Base-by-base conservation (phyloP, 2,113 vertebrate genomes). In the Alexandromys fortis region DNA sequence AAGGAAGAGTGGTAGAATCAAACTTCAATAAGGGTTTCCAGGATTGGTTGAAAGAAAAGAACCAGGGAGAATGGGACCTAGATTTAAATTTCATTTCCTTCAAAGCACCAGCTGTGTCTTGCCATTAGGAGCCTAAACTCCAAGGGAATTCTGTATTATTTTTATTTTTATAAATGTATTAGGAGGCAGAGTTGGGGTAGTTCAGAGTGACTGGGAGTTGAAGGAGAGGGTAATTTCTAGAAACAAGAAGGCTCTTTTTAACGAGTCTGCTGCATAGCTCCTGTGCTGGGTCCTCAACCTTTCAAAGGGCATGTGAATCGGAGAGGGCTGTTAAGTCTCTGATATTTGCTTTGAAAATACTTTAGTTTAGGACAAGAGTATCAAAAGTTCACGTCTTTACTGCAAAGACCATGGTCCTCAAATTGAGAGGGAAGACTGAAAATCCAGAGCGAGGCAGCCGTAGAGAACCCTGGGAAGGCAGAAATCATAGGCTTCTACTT, bases 241-340 rank as follows among this genome's bases (percentile, higher is more conserved):
- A 85, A 68, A 83, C 38, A 35, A 94, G 63, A 85, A 65, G 52
- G 85, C 30, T 7, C 47, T 17, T 13, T 47, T n/a, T 22, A 30
- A 7, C 1, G 1, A n/a, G 35, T 47, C n/a, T 5, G 2, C 21
- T 38, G 0, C n/a, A 5, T 28, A 72, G 65, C 0, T 2, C 58
- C 61, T 63, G 12, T 5, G 13, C 17, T 26, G 26, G 79, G 24
- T 10, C 42, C 45, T 52, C 7, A 24, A 9, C 19, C 38, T 79
- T 61, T 49, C 13, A 33, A 58, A 35, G 38, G 13, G 7, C 19
- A 24, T 1, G 1, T 0, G 5, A n/a, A 4, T 28, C 7, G 12
- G n/a, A n/a, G n/a, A n/a, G n/a, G n/a, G 26, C 11, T 90, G 47
- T 78, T 83, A 33, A 42, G 19, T 85, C 61, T 86, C 10, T 89